These are phyloP conservation scores for Empis stercorea DNA, from an alignment of 2,888 invertebrate species.

Conservation along the genomic window DNA sequence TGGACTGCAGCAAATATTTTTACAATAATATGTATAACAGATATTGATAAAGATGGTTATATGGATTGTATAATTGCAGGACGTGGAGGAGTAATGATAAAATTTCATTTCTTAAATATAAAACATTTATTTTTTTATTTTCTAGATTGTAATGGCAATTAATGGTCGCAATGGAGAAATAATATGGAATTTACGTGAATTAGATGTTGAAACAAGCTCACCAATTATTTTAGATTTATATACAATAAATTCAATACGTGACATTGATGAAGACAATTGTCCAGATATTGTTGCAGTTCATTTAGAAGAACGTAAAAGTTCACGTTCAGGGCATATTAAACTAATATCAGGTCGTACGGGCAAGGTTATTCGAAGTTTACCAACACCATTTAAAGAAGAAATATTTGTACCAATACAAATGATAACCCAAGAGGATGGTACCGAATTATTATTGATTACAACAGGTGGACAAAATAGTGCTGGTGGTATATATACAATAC, in stretches of 20 bases:
- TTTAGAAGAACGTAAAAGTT: conserved; percentile 40
- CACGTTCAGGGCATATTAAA: conserved; percentile 49
- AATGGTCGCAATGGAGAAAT: conserved; percentile 51
- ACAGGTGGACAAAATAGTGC: conserved; percentile 60
- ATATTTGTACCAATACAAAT: conserved; percentile 62
- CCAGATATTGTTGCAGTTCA: conserved; percentile 59
- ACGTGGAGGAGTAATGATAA: conserved; percentile 47
- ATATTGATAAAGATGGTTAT: conserved; percentile 53
- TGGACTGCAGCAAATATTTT: conserved; percentile 62
- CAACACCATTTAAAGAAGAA: conserved; percentile 52
- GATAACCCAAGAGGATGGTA: conserved; percentile 46
- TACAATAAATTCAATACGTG: conserved; percentile 55
- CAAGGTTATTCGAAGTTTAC: conserved; percentile 44
- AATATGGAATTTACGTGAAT: conserved; percentile 45
- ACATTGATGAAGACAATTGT: conserved; percentile 55
- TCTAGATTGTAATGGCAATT: conserved; percentile 48
- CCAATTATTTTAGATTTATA: conserved; percentile 45
- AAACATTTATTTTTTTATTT: neutral
- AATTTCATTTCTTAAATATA: neutral
- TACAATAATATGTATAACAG: conserved; percentile 56
- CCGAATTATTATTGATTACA: conserved; percentile 50
- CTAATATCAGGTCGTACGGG: conserved; percentile 60
- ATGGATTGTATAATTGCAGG: conserved; percentile 64
- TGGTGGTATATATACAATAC: conserved; percentile 55
- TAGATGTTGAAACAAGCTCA: conserved; percentile 36